These are phyloP conservation scores for Emmelina monodactyla DNA, from an alignment of 2,888 invertebrate genomes.

Conservation along the genomic window DNA sequence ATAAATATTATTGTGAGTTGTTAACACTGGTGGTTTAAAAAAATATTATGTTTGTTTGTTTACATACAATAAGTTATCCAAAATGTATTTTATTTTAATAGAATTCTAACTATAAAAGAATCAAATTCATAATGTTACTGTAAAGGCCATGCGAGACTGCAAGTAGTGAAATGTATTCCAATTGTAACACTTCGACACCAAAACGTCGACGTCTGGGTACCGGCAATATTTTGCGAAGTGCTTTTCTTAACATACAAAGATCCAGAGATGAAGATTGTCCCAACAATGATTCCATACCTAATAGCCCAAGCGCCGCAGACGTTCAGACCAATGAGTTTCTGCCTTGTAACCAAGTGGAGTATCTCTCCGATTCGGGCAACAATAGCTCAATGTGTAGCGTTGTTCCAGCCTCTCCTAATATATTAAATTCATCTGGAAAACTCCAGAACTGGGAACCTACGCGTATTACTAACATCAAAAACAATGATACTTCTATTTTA, in stretches of 20 bases:
- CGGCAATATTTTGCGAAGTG: constrained; percentile 23
- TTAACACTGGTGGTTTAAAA: too few species aligned
- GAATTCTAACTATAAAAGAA: too few species aligned
- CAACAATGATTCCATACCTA: not conserved
- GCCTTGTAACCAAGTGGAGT: constrained; percentile 54
- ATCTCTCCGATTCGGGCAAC: constrained; percentile 34
- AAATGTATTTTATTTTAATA: too few species aligned
- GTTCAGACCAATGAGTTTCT: constrained; percentile 16
- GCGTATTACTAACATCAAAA: constrained; percentile 17
- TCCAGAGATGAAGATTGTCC: not conserved
- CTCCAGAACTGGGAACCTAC: constrained; percentile 29
- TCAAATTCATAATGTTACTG: too few species aligned
- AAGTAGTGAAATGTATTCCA: too few species aligned
- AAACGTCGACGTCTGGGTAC: constrained; percentile 42
- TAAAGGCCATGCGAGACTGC: too few species aligned
- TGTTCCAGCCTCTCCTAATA: constrained; percentile 34
- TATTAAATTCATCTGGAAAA: constrained; percentile 23
- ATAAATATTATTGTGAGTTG: too few species aligned
- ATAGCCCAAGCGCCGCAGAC: not conserved
- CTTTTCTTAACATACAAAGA: not conserved
- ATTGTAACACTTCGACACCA: constrained; percentile 41
- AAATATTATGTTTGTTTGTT: too few species aligned
- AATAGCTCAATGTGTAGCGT: constrained; percentile 25
- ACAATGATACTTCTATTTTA: constrained; percentile 14
- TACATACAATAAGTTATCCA: too few species aligned